Evolutionary conservation across 2,888 invertebrate species (phyloP).

Genomic region (Sympetrum striolatum): DNA sequence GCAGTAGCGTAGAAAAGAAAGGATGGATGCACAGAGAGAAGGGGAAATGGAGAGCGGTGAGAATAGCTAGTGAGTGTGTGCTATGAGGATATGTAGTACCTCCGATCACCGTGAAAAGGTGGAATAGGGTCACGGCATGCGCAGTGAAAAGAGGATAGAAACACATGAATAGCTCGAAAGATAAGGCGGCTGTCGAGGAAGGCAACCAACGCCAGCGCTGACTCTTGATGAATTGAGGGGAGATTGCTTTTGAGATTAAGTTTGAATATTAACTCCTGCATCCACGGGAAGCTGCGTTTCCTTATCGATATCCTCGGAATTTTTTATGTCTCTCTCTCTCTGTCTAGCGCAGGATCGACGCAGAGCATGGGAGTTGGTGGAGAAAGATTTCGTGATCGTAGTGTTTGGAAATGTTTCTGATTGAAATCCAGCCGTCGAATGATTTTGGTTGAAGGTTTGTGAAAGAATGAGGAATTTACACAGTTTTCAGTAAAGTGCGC

Average conservation of each 20-base stretch:
- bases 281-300: neutral
- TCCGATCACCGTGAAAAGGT: neutral
- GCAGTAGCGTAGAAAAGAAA: neutral
- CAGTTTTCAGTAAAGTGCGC: neutral
- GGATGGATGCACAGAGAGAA: neutral
- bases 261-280: conserved; percentile 7
- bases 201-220: neutral
- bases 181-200: neutral
- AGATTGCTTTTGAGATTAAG: conserved; percentile 7
- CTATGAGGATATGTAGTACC: neutral
- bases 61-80: neutral
- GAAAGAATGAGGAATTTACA: neutral
- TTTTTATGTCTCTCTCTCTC: neutral
- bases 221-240: neutral
- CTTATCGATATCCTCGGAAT: neutral
- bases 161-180: conserved; percentile 6
- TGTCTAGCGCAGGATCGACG: neutral
- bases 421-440: neutral
- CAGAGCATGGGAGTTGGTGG: too few relatives aligned
- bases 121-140: conserved; percentile 10
- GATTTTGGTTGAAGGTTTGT: neutral
- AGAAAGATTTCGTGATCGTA: too few relatives aligned
- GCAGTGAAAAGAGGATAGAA: neutral
- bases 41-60: neutral
- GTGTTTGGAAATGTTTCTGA: neutral